These are phyloP conservation scores for Rhinogobio ventralis DNA, from an alignment of 2,797 vertebrate species.

Conservation along the genomic window DNA sequence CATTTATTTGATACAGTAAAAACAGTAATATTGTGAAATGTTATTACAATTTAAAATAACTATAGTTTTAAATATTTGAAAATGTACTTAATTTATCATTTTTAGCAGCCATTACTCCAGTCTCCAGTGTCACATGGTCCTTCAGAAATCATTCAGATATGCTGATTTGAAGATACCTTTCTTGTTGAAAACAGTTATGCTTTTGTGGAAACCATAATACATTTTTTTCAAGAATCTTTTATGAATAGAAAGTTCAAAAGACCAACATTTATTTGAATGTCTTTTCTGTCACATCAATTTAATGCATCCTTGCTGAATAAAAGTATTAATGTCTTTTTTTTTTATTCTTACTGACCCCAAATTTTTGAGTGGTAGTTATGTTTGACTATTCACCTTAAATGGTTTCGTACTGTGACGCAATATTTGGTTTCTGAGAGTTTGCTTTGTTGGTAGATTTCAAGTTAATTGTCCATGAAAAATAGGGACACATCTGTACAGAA, in stretches of 20 bases:
- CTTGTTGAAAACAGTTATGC: no score
- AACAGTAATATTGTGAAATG: not conserved
- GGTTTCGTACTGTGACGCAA: not conserved
- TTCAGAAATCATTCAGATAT: not conserved
- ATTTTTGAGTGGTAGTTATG: not conserved
- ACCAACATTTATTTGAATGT: not conserved
- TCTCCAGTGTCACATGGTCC: not conserved
- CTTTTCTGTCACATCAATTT: not conserved
- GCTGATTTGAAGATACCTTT: not conserved
- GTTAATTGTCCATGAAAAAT: constrained; percentile 31
- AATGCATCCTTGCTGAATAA: not conserved
- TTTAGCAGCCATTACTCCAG: not conserved
- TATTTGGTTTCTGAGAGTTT: not conserved
- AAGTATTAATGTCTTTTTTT: not conserved
- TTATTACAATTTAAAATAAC: not conserved
- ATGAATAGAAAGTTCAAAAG: not conserved
- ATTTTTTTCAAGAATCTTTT: not conserved
- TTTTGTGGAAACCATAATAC: not conserved
- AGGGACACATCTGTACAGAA: not conserved
- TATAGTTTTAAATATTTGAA: not conserved
- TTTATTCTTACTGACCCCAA: not conserved
- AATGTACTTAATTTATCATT: not conserved
- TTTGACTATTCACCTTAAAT: not conserved
- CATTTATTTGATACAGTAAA: not conserved
- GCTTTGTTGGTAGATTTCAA: constrained; percentile 2